These are phyloP conservation scores for Ammospiza nelsoni DNA, from an alignment of 2,113 vertebrate genomes.

Conservation along the genomic window DNA sequence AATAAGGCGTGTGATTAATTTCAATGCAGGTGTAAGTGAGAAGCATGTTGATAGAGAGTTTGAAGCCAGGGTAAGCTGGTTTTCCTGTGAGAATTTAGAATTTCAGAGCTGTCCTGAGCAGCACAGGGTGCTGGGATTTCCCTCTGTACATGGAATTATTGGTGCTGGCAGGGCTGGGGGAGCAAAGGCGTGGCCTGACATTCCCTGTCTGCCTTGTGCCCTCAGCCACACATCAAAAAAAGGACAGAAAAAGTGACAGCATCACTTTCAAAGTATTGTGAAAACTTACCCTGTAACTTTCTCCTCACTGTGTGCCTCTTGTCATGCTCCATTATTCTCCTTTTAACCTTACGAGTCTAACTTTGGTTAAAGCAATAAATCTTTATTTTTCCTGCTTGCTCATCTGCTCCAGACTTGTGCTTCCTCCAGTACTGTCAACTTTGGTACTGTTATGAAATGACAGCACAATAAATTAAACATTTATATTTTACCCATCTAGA, in stretches of 20 bases:
- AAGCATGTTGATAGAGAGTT: not conserved
- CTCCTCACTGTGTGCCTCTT: not conserved
- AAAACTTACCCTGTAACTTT: not conserved
- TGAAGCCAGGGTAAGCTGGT: not conserved
- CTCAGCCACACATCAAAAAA: too few relatives aligned
- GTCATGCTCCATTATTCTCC: not conserved
- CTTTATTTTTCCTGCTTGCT: not conserved
- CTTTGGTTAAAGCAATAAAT: not conserved
- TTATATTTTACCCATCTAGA: not conserved
- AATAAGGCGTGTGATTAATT: not conserved
- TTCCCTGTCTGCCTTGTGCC: not conserved
- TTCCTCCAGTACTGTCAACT: not conserved
- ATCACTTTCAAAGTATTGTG: not conserved
- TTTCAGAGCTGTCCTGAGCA: not conserved
- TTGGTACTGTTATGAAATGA: not conserved
- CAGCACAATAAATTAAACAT: not conserved
- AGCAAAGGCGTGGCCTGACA: not conserved
- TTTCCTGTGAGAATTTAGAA: not conserved
- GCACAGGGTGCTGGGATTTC: not conserved
- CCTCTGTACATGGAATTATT: rapidly evolving
- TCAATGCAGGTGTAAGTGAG: not conserved
- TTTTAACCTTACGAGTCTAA: not conserved
- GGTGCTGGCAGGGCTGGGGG: not conserved
- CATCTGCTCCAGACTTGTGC: not conserved
- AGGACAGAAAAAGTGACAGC: not conserved